Conservation (phyloP, 2,113 vertebrate species). For the Elephas maximus region DNA sequence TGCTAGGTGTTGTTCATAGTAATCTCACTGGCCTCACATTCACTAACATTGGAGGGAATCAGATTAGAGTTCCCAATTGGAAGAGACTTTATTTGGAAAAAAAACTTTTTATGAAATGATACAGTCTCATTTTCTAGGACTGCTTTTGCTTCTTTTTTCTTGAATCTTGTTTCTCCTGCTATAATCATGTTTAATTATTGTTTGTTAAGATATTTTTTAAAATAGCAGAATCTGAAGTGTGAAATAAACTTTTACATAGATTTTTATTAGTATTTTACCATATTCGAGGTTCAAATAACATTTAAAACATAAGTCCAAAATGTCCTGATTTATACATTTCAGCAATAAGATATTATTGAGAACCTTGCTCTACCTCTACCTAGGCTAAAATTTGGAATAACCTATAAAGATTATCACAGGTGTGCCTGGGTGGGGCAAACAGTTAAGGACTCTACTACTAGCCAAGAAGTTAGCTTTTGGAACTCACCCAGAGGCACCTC, state of each 20-base stretch:
- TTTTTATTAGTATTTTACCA: neutral
- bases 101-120: neutral
- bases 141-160: neutral
- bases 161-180: neutral
- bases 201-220: slow-evolving; percentile 15
- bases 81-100: neutral
- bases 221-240: neutral
- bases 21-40: neutral
- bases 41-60: neutral
- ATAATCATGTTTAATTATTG: neutral
- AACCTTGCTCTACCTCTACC: neutral
- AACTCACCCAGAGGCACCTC: too few species aligned
- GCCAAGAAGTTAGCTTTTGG: too few species aligned
- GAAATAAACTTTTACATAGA: neutral
- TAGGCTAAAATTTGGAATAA: neutral
- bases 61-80: neutral
- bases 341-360: neutral
- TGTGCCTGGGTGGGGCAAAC: neutral
- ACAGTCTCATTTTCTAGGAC: neutral
- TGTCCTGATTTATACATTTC: neutral
- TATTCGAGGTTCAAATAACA: neutral
- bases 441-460: neutral
- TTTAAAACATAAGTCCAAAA: neutral
- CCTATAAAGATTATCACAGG: neutral
- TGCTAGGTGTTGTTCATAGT: neutral